phyloP scores from a whole-genome alignment of 2,113 vertebrate species.

The Alethe castanea region DNA sequence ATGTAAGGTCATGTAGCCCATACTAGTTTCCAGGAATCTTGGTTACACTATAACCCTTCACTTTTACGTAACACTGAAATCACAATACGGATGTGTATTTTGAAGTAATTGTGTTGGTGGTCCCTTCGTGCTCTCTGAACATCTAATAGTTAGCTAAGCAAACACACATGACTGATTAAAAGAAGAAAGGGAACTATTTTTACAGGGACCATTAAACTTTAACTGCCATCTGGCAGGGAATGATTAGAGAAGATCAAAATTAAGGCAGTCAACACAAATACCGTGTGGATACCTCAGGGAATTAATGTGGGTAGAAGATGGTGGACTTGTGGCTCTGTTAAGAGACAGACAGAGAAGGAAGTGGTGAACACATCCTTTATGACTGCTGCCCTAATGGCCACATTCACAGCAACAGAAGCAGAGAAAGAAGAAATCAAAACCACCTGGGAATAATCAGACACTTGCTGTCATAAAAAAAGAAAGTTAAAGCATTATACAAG shows the following conservation, averaged over 20 bases:
- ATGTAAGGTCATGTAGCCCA: background rate
- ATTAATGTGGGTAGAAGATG: conserved; percentile 72
- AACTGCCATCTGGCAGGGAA: conserved; percentile 81
- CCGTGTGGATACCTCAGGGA: conserved; percentile 76
- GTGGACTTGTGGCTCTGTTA: conserved; percentile 74
- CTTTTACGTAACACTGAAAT: conserved; percentile 3
- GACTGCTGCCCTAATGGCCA: conserved; percentile 72
- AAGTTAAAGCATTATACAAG: conserved; percentile 68
- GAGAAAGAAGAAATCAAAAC: conserved; percentile 63
- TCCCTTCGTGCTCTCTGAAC: conserved; percentile 73
- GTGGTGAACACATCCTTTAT: conserved; percentile 78
- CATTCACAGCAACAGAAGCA: conserved; percentile 69
- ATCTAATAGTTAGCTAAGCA: conserved; percentile 77
- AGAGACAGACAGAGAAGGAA: conserved; percentile 77
- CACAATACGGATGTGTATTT: conserved; percentile 56
- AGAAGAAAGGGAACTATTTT: conserved; percentile 82
- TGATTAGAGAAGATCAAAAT: conserved; percentile 85
- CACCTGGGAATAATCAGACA: conserved; percentile 78
- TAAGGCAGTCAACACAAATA: conserved; percentile 83
- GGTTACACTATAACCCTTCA: background rate
- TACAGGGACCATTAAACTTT: conserved; percentile 80
- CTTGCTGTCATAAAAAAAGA: conserved; percentile 74
- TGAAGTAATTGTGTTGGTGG: conserved; percentile 77
- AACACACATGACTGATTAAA: conserved; percentile 81
- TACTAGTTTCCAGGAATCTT: background rate